Base-by-base conservation (phyloP, 2,113 vertebrate genomes). In the Dromaius novaehollandiae region DNA sequence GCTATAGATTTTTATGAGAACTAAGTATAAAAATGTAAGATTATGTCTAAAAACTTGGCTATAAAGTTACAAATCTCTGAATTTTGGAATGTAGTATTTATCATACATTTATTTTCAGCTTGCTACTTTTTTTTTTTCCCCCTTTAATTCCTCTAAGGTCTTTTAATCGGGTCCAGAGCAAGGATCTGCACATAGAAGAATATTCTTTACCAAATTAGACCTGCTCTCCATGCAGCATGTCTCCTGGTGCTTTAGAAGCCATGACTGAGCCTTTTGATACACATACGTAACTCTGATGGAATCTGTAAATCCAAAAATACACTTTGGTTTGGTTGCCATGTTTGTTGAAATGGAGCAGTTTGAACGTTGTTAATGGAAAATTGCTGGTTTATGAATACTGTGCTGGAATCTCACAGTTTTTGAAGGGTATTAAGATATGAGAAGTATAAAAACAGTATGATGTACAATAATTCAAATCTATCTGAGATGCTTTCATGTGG, bases 221-320 rank as follows among this genome's bases (percentile, higher is more conserved):
- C 48, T 34, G 13, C 19, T 69, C 0, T 2, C 38, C 48, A 14
- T 7, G 5, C 38, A 55, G 22, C 1, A 2, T 16, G 2, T 21
- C 15, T 90, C 7, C 42, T 90, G 65, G 7, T 68, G 26, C 51
- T 76, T 56, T 40, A 48, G 56, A 36, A 85, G 48, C 11, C n/a
- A 18, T 34, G 40, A 42, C 36, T 0, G 0, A 93, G 19, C 19
- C 13, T n/a, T 71, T 86, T 1, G 1, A 11, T 61, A 10, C 38
- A 44, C 7, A 4, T 24, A 7, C 0, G 2, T 53, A 44, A 36
- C 11, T 92, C 36, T 32, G 61, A 11, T 60, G 42, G 40, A 36
- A 76, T 53, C 32, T 42, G 2, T 94, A 63, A 77, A 36, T 48
- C 46, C 3, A 73, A 61, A 66, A 87, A 3, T 4, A 42, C 8